phyloP scores from a whole-genome alignment of 1,140 invertebrate genomes.

The Cydia fagiglandana region DNA sequence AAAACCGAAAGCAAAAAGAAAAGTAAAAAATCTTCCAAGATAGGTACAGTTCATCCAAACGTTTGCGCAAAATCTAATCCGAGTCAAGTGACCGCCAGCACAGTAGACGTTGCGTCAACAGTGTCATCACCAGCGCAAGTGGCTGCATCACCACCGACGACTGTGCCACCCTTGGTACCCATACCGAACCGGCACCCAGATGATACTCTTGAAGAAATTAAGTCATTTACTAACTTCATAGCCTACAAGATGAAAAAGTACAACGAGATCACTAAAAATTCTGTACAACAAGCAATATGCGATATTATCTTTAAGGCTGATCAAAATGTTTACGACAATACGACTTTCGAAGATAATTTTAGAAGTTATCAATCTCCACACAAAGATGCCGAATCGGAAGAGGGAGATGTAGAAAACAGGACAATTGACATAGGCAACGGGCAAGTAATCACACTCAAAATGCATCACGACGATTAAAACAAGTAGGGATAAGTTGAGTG shows the following conservation, averaged over 20 bases:
- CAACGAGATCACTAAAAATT: slow-evolving; percentile 40
- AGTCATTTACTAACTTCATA: slow-evolving; percentile 43
- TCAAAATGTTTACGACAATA: slow-evolving; percentile 39
- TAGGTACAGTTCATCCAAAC: not conserved
- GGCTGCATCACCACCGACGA: too few species aligned
- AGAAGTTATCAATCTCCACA: not conserved
- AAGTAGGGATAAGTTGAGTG: too few species aligned
- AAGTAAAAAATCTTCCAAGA: not conserved
- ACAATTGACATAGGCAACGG: slow-evolving; percentile 25
- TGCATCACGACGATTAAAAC: not conserved
- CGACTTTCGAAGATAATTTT: not conserved
- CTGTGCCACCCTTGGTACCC: not conserved
- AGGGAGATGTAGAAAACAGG: not conserved
- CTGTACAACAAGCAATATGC: slow-evolving; percentile 44
- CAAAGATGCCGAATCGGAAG: not conserved
- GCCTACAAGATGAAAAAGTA: slow-evolving; percentile 46
- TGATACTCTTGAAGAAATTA: slow-evolving; percentile 38
- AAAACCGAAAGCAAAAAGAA: not conserved
- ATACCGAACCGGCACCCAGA: not conserved
- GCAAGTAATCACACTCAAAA: slow-evolving; percentile 10
- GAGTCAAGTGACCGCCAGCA: slow-evolving; percentile 5
- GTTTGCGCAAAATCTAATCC: not conserved
- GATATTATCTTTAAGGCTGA: slow-evolving; percentile 46
- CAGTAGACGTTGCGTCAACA: slow-evolving; percentile 8
- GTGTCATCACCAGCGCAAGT: not conserved